These are phyloP conservation scores for Araneus ventricosus DNA, from an alignment of 1,140 invertebrate species.

Conservation along the genomic window DNA sequence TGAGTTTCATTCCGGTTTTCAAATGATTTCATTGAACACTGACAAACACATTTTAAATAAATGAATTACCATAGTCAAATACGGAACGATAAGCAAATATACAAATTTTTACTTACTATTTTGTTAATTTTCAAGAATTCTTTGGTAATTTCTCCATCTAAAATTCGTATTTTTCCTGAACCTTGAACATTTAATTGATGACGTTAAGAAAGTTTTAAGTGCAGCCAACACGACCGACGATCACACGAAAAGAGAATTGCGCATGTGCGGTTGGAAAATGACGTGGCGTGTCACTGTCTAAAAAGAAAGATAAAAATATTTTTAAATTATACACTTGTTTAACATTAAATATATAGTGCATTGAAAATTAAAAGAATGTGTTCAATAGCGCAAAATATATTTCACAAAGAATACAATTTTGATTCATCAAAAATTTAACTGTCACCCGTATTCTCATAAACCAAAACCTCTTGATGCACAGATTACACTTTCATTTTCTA, in stretches of 20 bases:
- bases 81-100: neutral
- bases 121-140: slow-evolving; percentile 51
- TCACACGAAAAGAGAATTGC: slow-evolving; percentile 66
- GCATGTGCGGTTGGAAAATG: slow-evolving; percentile 63
- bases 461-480: too few relatives aligned
- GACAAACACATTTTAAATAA: neutral
- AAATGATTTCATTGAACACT: neutral
- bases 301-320: neutral
- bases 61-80: neutral
- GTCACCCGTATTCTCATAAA: neutral
- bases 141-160: slow-evolving; percentile 62
- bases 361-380: neutral
- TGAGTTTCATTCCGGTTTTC: neutral
- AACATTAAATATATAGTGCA: too few relatives aligned
- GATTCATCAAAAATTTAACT: neutral
- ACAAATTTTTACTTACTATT: neutral
- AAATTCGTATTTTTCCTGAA: slow-evolving; percentile 72
- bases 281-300: slow-evolving; percentile 56
- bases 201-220: slow-evolving; percentile 67
- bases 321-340: neutral
- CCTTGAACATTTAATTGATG: slow-evolving; percentile 75
- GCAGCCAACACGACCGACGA: slow-evolving; percentile 73
- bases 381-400: too few relatives aligned
- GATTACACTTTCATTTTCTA: too few relatives aligned
- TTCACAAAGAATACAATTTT: neutral